Evolutionary conservation across 2,113 vertebrate species (phyloP).

Genomic region (Naja naja): DNA sequence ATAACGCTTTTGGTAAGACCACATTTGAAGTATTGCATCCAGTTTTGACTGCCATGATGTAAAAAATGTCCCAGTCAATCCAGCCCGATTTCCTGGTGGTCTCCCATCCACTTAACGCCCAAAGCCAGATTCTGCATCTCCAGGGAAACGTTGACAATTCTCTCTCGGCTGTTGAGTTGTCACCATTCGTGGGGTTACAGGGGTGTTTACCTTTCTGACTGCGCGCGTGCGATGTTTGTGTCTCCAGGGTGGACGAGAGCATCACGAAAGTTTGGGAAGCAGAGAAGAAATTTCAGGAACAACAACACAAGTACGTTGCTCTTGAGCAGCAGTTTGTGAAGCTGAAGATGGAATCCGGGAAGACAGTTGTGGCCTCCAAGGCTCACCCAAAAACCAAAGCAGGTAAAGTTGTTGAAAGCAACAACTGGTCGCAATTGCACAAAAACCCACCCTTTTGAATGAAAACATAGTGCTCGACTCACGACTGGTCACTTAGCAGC

Average conservation of each 20-base stretch:
- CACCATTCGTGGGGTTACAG: neutral
- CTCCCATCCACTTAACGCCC: neutral
- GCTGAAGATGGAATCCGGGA: slow-evolving; percentile 63
- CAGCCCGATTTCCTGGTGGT: neutral
- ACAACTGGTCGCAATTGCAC: neutral
- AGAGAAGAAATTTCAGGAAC: slow-evolving; percentile 72
- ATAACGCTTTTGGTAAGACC: neutral
- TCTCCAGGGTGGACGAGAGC: slow-evolving; percentile 71
- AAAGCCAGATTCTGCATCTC: neutral
- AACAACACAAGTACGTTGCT: slow-evolving; percentile 42
- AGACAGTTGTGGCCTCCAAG: slow-evolving; percentile 8
- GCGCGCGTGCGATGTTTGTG: neutral
- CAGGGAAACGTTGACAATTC: neutral
- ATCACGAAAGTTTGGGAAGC: slow-evolving; percentile 60
- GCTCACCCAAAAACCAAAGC: slow-evolving; percentile 35
- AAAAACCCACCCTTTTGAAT: neutral
- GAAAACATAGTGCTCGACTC: neutral
- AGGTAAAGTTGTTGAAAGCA: slow-evolving; percentile 50
- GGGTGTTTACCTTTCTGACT: neutral
- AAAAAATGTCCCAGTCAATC: neutral
- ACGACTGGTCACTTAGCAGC: neutral
- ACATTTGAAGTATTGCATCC: neutral
- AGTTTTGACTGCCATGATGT: neutral
- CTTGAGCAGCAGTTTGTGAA: slow-evolving; percentile 79
- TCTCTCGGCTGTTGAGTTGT: neutral